Evolutionary conservation across 2,113 vertebrate genomes (phyloP).

Genomic region (Oreochromis niloticus): DNA sequence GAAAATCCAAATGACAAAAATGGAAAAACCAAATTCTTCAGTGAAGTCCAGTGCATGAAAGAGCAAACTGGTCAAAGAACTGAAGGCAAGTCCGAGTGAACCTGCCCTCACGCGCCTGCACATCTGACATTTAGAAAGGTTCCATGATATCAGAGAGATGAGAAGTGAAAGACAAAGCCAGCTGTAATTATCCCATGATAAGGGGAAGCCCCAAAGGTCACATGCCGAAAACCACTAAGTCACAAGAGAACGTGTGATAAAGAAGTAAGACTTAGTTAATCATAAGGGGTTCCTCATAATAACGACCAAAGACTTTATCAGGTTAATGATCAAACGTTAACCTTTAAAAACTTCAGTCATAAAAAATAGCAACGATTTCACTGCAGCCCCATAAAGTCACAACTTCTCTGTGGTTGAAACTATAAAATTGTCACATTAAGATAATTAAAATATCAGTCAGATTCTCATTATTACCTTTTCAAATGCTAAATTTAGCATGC

Average conservation of each 20-base stretch:
- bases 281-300: neutral
- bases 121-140: slow-evolving; percentile 4
- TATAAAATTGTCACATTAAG: neutral
- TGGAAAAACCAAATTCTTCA: neutral
- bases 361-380: neutral
- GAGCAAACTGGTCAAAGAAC: neutral
- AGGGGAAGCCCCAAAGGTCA: neutral
- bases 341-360: neutral
- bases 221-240: neutral
- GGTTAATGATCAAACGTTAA: neutral
- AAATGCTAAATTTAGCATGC: neutral
- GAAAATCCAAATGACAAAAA: neutral
- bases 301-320: neutral
- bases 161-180: neutral
- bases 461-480: neutral
- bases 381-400: neutral
- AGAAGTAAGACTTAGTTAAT: neutral
- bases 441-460: neutral
- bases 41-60: neutral
- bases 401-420: neutral
- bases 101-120: rapidly evolving
- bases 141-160: neutral
- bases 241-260: rapidly evolving
- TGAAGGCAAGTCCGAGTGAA: neutral
- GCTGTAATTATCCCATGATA: neutral